These are phyloP conservation scores for Meandrina meandrites DNA, from an alignment of 92 coral and sea anemone genomes.

Conservation along the genomic window DNA sequence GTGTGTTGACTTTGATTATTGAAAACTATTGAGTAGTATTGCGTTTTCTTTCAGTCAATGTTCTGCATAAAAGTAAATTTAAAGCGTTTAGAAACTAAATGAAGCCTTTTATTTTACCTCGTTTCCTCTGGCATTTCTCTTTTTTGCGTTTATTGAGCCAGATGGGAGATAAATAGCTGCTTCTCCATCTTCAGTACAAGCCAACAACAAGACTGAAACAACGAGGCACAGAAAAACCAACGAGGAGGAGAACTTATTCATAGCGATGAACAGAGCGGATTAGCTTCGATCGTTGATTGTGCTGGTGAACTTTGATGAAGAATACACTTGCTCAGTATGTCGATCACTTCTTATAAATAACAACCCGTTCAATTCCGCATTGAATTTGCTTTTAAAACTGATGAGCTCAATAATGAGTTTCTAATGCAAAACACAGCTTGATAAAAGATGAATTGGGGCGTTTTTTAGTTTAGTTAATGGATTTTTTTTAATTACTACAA, in stretches of 20 bases:
- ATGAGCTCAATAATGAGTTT: not conserved
- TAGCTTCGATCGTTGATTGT: not conserved
- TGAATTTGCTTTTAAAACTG: not conserved
- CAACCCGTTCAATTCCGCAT: no score
- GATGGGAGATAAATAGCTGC: not conserved
- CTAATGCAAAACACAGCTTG: not conserved
- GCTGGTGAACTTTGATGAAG: not conserved
- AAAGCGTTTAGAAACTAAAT: not conserved
- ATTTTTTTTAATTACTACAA: not conserved
- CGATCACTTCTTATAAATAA: no score
- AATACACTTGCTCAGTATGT: not conserved
- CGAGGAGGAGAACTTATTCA: not conserved
- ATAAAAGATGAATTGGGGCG: not conserved
- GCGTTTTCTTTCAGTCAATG: no score
- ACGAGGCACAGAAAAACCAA: slow-evolving; percentile 22
- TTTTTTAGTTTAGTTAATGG: not conserved
- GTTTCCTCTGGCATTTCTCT: not conserved
- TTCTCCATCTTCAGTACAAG: not conserved
- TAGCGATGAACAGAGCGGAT: slow-evolving; percentile 1
- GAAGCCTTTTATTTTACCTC: not conserved
- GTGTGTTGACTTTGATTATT: no score
- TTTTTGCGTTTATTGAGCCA: not conserved
- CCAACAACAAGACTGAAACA: not conserved
- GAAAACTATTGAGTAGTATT: no score
- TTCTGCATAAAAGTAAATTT: no score